Base-by-base conservation (phyloP, 2,888 invertebrate genomes). In the Rhimphoctona megacephalus region DNA sequence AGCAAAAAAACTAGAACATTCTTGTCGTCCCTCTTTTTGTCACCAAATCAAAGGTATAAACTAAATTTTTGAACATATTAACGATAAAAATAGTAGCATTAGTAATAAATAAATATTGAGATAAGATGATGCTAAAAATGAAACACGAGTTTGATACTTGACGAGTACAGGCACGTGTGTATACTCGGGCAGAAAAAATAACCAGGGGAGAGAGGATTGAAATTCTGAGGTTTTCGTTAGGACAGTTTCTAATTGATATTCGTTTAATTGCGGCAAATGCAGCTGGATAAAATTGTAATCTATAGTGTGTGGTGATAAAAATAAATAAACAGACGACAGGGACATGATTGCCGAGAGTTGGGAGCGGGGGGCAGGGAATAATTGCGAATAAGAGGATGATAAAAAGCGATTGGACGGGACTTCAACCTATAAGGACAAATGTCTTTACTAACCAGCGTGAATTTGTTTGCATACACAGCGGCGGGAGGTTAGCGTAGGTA, bases 401-500 rank as follows among this genome's bases (percentile, higher is more conserved):
- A 83, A 81, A 69, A 85, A 79, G 81, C 64, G 81, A 76, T 64
- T 74, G 30, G 78, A 78, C 8, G 9, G 39, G 69, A 30, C 66
- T 81, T 87, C 90, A 90, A 90, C 90, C 91, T 90, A 89, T 85
- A 89, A 90, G 89, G 90, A 78, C 73, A 81, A 91, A 90, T 89
- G 91, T 87, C n/a, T 69, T 90, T 91, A 91, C 91, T 91, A 91
- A 92, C 90, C 90, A 92, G 86, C 86, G 78, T 86, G 90, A 89
- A 90, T 90, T 89, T 87, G 85, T 90, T 91, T 91, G 92, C 92
- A 93, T 90, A 92, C 90, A 90, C 90, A 92, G 92, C 93, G 91
- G 92, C 90, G 90, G 86, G 90, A 91, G 90, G 22, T 93, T 92
- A 93, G 93, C 93, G 90, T 91, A 92, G 87, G 91, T 80, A 39